A percentile compares a stretch with the other conserved stretches of the same genome.
Conservation (phyloP, 2,888 invertebrate species). For the Branchipolynoe longqiensis region DNA sequence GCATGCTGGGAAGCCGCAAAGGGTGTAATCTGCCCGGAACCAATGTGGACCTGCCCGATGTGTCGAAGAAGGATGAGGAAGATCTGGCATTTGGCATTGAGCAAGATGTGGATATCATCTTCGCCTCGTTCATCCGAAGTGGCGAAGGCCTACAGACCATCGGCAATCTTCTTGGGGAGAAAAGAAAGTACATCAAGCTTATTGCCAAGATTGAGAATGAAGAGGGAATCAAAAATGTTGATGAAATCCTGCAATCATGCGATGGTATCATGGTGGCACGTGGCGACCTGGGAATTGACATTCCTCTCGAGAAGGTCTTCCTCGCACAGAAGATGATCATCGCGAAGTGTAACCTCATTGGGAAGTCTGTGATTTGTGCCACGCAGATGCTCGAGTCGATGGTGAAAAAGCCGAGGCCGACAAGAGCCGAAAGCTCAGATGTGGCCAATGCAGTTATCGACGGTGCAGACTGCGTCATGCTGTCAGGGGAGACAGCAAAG, state of each 20-base stretch:
- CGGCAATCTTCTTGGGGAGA: constrained; percentile 88
- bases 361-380: constrained; percentile 98
- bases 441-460: constrained; percentile 98
- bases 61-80: constrained; percentile 96
- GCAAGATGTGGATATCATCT: constrained; percentile 96
- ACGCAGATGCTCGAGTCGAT: constrained; percentile 98
- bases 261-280: constrained; percentile 99
- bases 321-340: constrained; percentile 99
- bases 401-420: constrained; percentile 98
- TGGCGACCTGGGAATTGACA: constrained; percentile 98
- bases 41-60: constrained; percentile 96
- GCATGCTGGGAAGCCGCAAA: constrained; percentile 95
- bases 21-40: constrained; percentile 98
- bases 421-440: constrained; percentile 97
- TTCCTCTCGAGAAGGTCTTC: constrained; percentile 93
- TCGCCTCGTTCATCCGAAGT: constrained; percentile 98
- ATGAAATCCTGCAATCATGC: constrained; percentile 94
- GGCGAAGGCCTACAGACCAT: constrained; percentile 94
- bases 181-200: constrained; percentile 95
- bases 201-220: constrained; percentile 99
- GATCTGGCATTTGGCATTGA: constrained; percentile 95
- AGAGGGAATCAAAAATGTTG: constrained; percentile 89
- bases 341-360: constrained; percentile 94
- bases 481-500: constrained; percentile 99
- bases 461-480: constrained; percentile 99